Evolutionary conservation across 1,140 invertebrate genomes (phyloP).

Genomic region (Drosophila nannoptera): DNA sequence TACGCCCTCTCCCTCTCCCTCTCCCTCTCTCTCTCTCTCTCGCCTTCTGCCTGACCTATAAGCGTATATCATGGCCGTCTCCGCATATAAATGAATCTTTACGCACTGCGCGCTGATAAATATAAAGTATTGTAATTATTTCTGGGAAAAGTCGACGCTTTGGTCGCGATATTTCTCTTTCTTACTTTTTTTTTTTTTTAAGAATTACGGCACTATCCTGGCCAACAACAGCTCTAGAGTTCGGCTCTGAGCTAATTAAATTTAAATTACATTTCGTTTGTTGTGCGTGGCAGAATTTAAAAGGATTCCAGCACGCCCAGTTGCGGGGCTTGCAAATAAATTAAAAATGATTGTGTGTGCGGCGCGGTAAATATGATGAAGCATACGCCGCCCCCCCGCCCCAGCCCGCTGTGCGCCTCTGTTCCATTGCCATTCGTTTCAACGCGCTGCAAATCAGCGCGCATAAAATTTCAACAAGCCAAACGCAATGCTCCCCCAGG

Average conservation of each 20-base stretch:
- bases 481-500: conserved; percentile 36
- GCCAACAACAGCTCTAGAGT: not conserved
- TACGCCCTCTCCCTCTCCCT: not conserved
- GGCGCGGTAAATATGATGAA: conserved; percentile 37
- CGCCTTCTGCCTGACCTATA: not conserved
- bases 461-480: conserved; percentile 56
- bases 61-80: not conserved
- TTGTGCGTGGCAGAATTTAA: conserved; percentile 28
- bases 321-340: conserved; percentile 45
- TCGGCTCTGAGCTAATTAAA: conserved; percentile 54
- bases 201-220: conserved; percentile 21
- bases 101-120: conserved; percentile 19
- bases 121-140: conserved; percentile 39
- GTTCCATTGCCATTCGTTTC: conserved; percentile 22
- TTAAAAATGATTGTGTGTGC: conserved; percentile 62
- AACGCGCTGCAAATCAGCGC: conserved; percentile 63
- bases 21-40: not conserved
- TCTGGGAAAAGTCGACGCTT: conserved; percentile 17
- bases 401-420: conserved; percentile 6
- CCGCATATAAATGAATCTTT: conserved; percentile 5
- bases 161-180: not conserved
- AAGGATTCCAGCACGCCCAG: conserved; percentile 27
- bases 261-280: conserved; percentile 53
- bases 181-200: conserved; percentile 12
- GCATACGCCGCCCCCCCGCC: too few species aligned